Conservation (phyloP, 2,888 invertebrate genomes). For the Tipula helvola region DNA sequence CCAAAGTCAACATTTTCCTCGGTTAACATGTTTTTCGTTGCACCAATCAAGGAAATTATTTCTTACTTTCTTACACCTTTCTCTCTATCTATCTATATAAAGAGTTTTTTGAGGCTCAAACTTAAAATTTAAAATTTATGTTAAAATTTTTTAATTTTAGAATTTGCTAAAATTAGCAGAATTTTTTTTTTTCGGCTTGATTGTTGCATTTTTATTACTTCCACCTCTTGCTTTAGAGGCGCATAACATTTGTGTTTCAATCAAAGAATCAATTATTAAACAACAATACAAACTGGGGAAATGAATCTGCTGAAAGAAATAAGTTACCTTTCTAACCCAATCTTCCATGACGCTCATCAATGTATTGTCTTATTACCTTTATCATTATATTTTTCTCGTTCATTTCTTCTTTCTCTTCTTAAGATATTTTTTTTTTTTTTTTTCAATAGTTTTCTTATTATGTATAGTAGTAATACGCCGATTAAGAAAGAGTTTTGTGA, state of each 20-base stretch:
- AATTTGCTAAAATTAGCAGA: too few species aligned
- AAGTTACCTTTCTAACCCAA: constrained; percentile 9
- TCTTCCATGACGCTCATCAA: not conserved
- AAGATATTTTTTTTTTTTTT: not conserved
- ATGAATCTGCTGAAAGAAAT: not conserved
- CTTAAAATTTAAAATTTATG: too few species aligned
- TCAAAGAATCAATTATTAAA: not conserved
- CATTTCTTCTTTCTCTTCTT: not conserved
- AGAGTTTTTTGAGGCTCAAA: too few species aligned
- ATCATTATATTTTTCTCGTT: not conserved
- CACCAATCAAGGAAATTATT: too few species aligned
- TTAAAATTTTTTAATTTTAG: too few species aligned
- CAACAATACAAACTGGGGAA: not conserved
- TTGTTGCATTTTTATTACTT: not conserved
- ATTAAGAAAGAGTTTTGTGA: not conserved
- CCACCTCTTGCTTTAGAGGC: not conserved
- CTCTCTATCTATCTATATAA: too few species aligned
- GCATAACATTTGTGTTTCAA: not conserved
- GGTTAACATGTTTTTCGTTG: too few species aligned
- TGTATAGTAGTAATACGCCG: not conserved
- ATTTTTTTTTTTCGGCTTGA: too few species aligned
- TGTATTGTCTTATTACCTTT: not conserved
- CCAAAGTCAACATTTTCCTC: too few species aligned
- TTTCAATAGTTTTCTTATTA: not conserved
- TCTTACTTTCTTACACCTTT: too few species aligned